Evolutionary conservation across 2,888 invertebrate genomes (phyloP), one percentile per base, ranked within the genome.

Genomic region (Eupithecia inturbata): DNA sequence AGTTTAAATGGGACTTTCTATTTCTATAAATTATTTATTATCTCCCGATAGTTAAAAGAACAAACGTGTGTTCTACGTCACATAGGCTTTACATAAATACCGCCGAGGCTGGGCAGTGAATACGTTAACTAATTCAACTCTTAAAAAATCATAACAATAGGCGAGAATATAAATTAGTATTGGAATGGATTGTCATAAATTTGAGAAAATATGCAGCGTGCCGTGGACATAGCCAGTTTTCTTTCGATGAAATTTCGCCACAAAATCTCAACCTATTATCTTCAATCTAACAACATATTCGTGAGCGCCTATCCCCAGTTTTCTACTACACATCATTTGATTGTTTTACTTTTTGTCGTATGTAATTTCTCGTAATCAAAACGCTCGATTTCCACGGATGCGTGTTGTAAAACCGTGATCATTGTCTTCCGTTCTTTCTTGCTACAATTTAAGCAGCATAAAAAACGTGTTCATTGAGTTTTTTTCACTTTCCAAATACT

Each of bases 291-390:
- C 26, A 57, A 57, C 0, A 60, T 28, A 49, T 53, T 53, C 53
- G 26, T 28, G 16, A 60, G 28, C 14, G 57, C 14, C 26, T 22
- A 22, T 53, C 22, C 22, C 10, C 1, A n/a, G 31, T 31, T 31
- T 64, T 64, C 64, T 31, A 33, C n/a, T 33, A 19, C 63, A 64
- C 22, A 64, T 63, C 63, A 77, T 78, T 68, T 70, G 79, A 86
- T 88, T 87, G 87, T 88, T 82, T 81, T 79, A 76, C 79, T 85
- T 87, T 84, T 87, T 87, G 79, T 76, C 41, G 69, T 72, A 76
- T 69, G 64, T 70, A 77, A 71, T 84, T 84, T 88, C 86, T 82
- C 81, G 82, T 81, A 82, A 84, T 85, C 75, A 78, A 75, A 77
- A 62, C 72, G 74, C 78, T 80, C 79, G 78, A 76, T 80, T 80